Percentiles rank a stretch among this genome's conserved stretches.
These are phyloP conservation scores for Aptenodytes forsteri DNA, from an alignment of 2,113 vertebrate genomes.

Conservation along the genomic window DNA sequence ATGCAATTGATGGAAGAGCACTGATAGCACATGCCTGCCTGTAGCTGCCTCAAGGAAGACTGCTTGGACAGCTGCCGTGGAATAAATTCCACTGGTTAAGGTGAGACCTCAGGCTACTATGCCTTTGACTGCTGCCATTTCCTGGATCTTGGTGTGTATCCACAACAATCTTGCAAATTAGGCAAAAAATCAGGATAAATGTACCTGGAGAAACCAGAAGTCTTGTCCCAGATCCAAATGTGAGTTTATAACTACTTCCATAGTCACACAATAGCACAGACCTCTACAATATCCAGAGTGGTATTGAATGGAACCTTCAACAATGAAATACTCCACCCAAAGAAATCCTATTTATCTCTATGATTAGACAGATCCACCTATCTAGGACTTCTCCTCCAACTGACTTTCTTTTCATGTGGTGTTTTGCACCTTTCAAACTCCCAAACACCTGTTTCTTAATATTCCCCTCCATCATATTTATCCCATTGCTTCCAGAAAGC, in stretches of 20 bases:
- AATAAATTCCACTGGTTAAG: neutral
- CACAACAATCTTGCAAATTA: neutral
- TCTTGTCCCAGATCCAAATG: constrained; percentile 57
- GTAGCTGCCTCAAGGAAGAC: neutral
- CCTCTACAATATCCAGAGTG: constrained; percentile 54
- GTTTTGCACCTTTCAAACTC: neutral
- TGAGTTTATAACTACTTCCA: neutral
- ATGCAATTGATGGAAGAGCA: neutral
- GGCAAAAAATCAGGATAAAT: neutral
- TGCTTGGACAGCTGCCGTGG: neutral
- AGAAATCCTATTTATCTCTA: neutral
- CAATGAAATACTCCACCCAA: neutral
- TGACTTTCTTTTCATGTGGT: neutral
- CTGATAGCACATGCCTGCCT: neutral
- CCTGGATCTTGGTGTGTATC: neutral
- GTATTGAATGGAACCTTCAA: neutral
- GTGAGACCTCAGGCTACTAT: neutral
- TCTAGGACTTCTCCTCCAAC: neutral
- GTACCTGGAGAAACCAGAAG: constrained; percentile 56
- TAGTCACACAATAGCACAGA: constrained; percentile 52
- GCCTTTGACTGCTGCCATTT: neutral
- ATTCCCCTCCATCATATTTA: neutral
- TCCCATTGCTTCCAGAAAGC: neutral
- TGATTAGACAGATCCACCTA: neutral
- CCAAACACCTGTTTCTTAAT: neutral